These are phyloP conservation scores for Xerus inauris DNA, from an alignment of 2,113 vertebrate genomes.

Conservation along the genomic window DNA sequence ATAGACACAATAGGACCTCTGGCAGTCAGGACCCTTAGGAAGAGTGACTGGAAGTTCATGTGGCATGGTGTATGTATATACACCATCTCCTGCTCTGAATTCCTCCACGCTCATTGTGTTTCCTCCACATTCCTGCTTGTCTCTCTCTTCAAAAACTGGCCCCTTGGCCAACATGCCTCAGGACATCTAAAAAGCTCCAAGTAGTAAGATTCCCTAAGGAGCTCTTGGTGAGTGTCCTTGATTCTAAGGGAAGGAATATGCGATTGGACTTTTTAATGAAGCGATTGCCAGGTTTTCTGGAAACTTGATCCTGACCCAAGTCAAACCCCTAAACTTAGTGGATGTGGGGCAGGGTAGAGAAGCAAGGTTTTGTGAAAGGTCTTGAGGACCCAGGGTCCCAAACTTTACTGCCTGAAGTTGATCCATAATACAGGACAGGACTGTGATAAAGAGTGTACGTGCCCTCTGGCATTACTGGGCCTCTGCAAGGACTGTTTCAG, in stretches of 20 bases:
- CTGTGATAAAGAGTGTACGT: fast-evolving
- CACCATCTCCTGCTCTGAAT: neutral
- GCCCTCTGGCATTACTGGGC: too few relatives aligned
- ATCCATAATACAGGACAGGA: neutral
- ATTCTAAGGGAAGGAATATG: neutral
- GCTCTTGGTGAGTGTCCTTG: neutral
- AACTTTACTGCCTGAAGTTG: neutral
- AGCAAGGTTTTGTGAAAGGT: neutral
- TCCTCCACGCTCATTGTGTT: neutral
- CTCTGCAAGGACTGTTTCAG: neutral
- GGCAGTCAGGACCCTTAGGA: neutral
- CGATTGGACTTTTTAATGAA: neutral
- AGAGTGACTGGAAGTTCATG: neutral
- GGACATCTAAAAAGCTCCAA: neutral
- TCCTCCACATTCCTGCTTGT: neutral
- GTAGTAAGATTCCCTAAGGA: neutral
- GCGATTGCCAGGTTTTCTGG: neutral
- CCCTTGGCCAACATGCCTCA: neutral
- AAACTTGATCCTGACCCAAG: neutral
- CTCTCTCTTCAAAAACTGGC: neutral
- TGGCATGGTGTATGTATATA: fast-evolving
- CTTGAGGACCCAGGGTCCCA: too few relatives aligned
- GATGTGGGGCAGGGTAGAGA: too few relatives aligned
- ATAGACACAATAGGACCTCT: neutral
- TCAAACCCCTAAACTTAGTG: neutral